Conservation (phyloP, 2,888 invertebrate species). For the Thysanoteuthis rhombus region DNA sequence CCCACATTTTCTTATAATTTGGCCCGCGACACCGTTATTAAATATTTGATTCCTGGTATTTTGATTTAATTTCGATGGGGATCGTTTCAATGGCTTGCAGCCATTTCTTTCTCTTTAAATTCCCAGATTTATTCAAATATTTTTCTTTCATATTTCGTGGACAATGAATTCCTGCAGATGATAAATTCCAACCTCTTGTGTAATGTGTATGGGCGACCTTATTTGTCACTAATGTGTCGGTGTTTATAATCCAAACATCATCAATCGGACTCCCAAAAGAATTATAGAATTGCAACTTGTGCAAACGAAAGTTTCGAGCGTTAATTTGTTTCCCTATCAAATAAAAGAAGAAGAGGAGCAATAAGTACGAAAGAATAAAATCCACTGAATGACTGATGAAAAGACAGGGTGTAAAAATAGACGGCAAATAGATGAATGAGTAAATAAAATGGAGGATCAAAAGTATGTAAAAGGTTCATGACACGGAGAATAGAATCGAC, state of each 20-base stretch:
- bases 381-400: background rate
- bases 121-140: background rate
- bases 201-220: background rate
- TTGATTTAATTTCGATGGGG: background rate
- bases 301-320: no score
- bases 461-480: no score
- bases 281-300: background rate
- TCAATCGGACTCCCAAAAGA: background rate
- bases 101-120: background rate
- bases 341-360: no score
- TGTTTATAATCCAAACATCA: no score
- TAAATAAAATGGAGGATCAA: no score
- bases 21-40: background rate
- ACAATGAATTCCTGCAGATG: background rate
- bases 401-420: background rate
- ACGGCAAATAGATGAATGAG: background rate
- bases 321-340: no score
- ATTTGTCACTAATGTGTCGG: background rate
- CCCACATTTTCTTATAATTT: background rate
- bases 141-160: background rate
- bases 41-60: background rate
- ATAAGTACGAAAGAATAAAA: background rate
- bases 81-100: background rate
- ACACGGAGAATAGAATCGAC: no score
- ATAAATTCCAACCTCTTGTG: no score